Evolutionary conservation across 2,797 vertebrate species (phyloP).

Genomic region (Arnoldichthys spilopterus): DNA sequence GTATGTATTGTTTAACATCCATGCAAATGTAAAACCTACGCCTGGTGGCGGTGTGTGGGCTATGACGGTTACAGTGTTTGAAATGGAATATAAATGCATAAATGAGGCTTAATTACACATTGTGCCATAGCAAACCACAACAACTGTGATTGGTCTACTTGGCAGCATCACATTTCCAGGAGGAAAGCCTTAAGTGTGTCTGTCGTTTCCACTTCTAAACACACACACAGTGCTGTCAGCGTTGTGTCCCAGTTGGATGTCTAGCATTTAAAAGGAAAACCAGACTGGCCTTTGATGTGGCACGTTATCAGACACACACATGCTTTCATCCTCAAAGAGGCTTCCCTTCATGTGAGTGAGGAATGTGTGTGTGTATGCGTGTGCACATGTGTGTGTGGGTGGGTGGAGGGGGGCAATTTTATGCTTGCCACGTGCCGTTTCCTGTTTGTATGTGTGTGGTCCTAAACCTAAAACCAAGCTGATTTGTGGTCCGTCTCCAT

Average conservation of each 20-base stretch:
- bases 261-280: slow-evolving; percentile 44
- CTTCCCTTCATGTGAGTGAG: slow-evolving; percentile 50
- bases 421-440: slow-evolving; percentile 52
- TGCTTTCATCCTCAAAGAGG: slow-evolving; percentile 39
- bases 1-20: no score
- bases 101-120: no score
- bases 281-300: slow-evolving; percentile 43
- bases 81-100: no score
- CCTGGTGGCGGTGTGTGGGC: no score
- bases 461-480: slow-evolving; percentile 51
- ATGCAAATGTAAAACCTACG: no score
- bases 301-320: slow-evolving; percentile 31
- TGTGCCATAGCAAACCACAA: no score
- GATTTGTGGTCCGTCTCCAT: slow-evolving; percentile 22
- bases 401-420: slow-evolving; percentile 25
- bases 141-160: no score
- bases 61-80: no score
- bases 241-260: slow-evolving; percentile 3
- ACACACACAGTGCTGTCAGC: neutral
- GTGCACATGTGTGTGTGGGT: slow-evolving; percentile 46
- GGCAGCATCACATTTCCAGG: no score
- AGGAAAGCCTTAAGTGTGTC: no score
- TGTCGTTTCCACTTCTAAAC: slow-evolving; percentile 43
- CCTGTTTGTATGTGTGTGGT: slow-evolving; percentile 63
- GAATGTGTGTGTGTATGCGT: neutral